Conservation (phyloP, 2,113 vertebrate genomes). For the Chaetodon auriga region DNA sequence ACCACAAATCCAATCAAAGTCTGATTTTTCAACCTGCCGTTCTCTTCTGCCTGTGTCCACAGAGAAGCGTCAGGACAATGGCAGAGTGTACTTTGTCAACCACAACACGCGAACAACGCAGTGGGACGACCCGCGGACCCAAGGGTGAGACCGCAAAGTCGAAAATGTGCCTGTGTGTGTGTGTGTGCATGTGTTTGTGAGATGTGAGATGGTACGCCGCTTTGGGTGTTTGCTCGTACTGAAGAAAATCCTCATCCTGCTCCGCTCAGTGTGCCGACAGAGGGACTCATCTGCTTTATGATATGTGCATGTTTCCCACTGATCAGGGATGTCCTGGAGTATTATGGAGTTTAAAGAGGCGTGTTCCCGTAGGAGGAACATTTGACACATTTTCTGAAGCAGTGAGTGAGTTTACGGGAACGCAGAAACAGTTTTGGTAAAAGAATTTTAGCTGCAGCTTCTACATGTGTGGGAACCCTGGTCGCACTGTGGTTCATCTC, state of each 20-base stretch:
- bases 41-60: slow-evolving; percentile 42
- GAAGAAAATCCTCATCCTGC: slow-evolving; percentile 2
- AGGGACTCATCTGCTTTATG: not conserved
- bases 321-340: not conserved
- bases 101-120: slow-evolving; percentile 98
- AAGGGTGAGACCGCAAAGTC: slow-evolving; percentile 88
- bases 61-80: slow-evolving; percentile 99
- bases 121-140: slow-evolving; percentile 98
- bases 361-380: not conserved
- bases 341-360: not conserved
- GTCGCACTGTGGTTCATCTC: not conserved
- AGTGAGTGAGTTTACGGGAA: not conserved
- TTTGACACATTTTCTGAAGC: not conserved
- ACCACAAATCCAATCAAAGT: not conserved
- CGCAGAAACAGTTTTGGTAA: not conserved
- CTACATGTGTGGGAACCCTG: not conserved
- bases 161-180: not conserved
- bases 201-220: slow-evolving; percentile 35
- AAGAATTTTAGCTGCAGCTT: not conserved
- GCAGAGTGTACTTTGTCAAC: slow-evolving; percentile 98
- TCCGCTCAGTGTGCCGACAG: slow-evolving; percentile 4
- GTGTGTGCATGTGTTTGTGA: slow-evolving; percentile 21
- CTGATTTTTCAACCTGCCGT: not conserved
- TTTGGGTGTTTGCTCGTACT: slow-evolving; percentile 55
- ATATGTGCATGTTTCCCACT: not conserved